phyloP scores from a whole-genome alignment of 2,888 invertebrate genomes.

The Thymelicus lineola region DNA sequence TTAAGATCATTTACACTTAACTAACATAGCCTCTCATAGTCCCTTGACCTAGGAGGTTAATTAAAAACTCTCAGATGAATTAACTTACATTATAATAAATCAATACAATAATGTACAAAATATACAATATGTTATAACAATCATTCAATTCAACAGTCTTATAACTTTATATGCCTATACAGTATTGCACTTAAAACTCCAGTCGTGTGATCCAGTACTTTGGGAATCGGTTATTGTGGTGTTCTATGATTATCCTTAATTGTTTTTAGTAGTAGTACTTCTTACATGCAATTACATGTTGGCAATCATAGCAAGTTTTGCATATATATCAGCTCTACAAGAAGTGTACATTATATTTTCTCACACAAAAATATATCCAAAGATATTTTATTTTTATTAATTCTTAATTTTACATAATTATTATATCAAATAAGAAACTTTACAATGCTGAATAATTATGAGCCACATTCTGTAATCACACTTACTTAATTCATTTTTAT shows the following conservation, averaged over 20 bases:
- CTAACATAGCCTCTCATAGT: slow-evolving; percentile 64
- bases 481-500: slow-evolving; percentile 27
- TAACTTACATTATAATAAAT: slow-evolving; percentile 72
- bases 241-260: slow-evolving; percentile 37
- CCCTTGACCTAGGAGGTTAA: slow-evolving; percentile 55
- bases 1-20: slow-evolving; percentile 44
- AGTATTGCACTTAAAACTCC: slow-evolving; percentile 76
- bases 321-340: slow-evolving; percentile 50
- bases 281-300: slow-evolving; percentile 23
- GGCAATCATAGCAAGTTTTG: slow-evolving; percentile 39
- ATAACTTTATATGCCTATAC: slow-evolving; percentile 79
- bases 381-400: slow-evolving; percentile 10
- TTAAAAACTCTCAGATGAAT: slow-evolving; percentile 56
- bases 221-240: slow-evolving; percentile 15
- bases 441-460: slow-evolving; percentile 16
- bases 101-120: slow-evolving; percentile 81
- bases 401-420: neutral
- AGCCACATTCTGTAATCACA: neutral
- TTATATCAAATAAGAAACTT: slow-evolving; percentile 17
- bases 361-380: slow-evolving; percentile 37
- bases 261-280: slow-evolving; percentile 31
- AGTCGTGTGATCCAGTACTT: slow-evolving; percentile 43
- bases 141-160: slow-evolving; percentile 84
- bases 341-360: slow-evolving; percentile 35
- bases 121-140: slow-evolving; percentile 79